Base-by-base conservation (phyloP, 2,797 vertebrate species). In the Furcifer pardalis region DNA sequence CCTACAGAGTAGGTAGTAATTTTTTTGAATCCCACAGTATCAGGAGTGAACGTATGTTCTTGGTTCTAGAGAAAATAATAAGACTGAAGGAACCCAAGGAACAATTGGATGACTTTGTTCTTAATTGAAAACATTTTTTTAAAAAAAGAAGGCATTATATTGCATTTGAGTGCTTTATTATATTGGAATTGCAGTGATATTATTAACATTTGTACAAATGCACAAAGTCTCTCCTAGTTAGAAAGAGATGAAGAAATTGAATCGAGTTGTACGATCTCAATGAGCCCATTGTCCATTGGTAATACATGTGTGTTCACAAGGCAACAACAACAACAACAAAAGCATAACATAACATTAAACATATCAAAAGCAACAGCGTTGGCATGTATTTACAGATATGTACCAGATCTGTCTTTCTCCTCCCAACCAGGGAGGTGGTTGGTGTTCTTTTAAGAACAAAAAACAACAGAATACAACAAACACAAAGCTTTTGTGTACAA, bases 131-230 rank as follows among this genome's bases (percentile, higher is more conserved):
- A 21, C 40, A 10, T 12, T 25, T 40, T 46, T 77, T n/a, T 25
- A 23, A 37, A 71, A 15, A 87, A 63, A 79, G 72, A 52, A 59
- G 79, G 23, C 88, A 83, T 75, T 49, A 89, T 63, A 87, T 93
- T 95, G 92, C 93, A 93, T 94, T 96, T 95, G 97, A 99, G 98
- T 99, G 98, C 98, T 99, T 99, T 99, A 99, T 99, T 99, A 96
- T 98, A 98, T 95, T 97, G 97, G 97, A 98, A 97, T 97, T 97
- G 98, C 97, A 93, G 97, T 97, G 97, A 98, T 97, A 97, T 97
- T 97, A 97, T 97, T 97, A 97, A 98, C 98, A 98, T 98, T 98
- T 99, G 98, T 99, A 99, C 98, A 99, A 98, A 98, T 97, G 97
- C 97, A 97, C 95, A 97, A 96, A 95, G 97, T 96, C 96, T 96